Base-by-base conservation (phyloP, 1,140 invertebrate species). In the Macrobrachium rosenbergii region DNA sequence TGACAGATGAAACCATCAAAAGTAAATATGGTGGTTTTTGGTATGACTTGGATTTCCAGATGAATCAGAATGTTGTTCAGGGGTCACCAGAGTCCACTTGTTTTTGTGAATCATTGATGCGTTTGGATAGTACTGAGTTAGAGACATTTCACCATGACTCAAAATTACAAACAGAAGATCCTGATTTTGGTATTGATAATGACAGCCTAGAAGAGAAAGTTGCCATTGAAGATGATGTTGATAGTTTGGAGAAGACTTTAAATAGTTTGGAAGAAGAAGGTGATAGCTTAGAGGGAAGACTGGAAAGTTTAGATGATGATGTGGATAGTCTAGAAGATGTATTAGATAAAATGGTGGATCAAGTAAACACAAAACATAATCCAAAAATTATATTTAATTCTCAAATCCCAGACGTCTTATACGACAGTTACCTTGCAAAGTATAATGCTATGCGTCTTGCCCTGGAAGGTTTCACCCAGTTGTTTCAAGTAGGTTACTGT, bases 391-490 rank as follows among this genome's bases (percentile, higher is more conserved):
- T 75, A 23, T 58, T 87, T n/a, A 77, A 87, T 62, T 58, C n/a
- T 14, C 67, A 76, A 8, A 59, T 45, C 10, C 37, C 64, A 23
- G 78, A 52, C 12, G 72, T 64, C 19, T 75, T 87, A 21, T 87
- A 81, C 63, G 85, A 87, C 78, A 87, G 85, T 58, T 87, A 81
- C 69, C 67, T 79, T 17, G 85, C 85, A 60, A 87, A 87, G 79
- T 82, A 73, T 37, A 87, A 87, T 82, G 77, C 85, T 23, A 76
- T 81, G 45, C 69, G 78, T 43, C 67, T 87, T 28, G 78, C 85
- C 23, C 72, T 87, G 52, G 85, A 87, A 60, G 78, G 85, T 45
- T 87, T 87, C 67, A 81, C 58, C 3, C 77, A 87, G 58, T 45
- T 81, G 58, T 73, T 86, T 59, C 78, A 87, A 21, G 72, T 81